Conservation (phyloP, 1,140 invertebrate species). For the Tetramorium simillimum region DNA sequence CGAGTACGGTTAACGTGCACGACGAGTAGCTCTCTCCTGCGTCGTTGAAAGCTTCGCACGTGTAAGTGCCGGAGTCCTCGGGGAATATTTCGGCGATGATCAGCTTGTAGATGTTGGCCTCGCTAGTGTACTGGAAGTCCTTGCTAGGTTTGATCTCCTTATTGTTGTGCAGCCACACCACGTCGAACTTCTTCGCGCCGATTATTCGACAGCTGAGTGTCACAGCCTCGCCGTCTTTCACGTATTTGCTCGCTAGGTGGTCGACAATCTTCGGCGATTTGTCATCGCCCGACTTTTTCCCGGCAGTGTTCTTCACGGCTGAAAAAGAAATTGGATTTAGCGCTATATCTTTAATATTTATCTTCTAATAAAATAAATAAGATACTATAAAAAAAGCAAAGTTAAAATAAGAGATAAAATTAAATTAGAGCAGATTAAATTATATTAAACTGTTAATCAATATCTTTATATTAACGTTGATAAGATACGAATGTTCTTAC, state of each 20-base stretch:
- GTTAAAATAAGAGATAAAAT: not conserved
- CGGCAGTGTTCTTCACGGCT: slow-evolving; percentile 88
- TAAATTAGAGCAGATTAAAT: not conserved
- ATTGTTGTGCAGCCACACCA: slow-evolving; percentile 98
- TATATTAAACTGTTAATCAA: not conserved
- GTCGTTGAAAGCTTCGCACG: slow-evolving; percentile 98
- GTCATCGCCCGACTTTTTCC: slow-evolving; percentile 87
- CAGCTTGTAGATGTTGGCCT: slow-evolving; percentile 96
- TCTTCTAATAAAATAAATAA: not conserved
- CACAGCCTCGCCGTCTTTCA: slow-evolving; percentile 95
- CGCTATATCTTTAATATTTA: not conserved
- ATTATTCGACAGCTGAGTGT: slow-evolving; percentile 94
- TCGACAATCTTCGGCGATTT: slow-evolving; percentile 94
- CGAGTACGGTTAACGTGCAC: slow-evolving; percentile 93
- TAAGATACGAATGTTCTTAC: slow-evolving; percentile 86
- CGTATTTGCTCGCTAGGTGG: slow-evolving; percentile 92
- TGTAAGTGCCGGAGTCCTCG: slow-evolving; percentile 97
- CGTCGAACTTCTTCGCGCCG: slow-evolving; percentile 95
- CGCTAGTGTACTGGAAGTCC: slow-evolving; percentile 97
- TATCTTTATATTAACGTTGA: slow-evolving; percentile 12
- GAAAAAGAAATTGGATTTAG: too few species aligned
- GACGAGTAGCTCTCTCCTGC: slow-evolving; percentile 96
- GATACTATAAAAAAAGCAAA: not conserved
- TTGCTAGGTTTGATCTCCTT: slow-evolving; percentile 98
- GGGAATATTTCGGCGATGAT: slow-evolving; percentile 98